These are phyloP conservation scores for Calephelis perditalis DNA, from an alignment of 2,888 invertebrate species.

Conservation along the genomic window DNA sequence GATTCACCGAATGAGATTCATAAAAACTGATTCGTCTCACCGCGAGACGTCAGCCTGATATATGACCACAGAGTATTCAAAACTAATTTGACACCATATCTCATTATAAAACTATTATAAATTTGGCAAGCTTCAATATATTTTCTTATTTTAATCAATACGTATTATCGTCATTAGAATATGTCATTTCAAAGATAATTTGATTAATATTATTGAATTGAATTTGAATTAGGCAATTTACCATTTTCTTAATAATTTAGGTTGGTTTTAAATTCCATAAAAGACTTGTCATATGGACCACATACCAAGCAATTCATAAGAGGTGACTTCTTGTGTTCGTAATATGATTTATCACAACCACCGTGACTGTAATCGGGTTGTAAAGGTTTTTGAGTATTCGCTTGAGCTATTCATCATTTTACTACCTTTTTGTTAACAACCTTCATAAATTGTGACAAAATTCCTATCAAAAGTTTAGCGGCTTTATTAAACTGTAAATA, in stretches of 20 bases:
- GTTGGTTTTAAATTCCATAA: no score
- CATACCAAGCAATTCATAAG: no score
- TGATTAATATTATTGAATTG: conserved; percentile 8
- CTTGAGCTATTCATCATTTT: no score
- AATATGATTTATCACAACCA: no score
- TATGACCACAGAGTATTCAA: conserved; percentile 61
- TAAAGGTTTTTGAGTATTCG: no score
- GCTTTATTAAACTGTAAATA: no score
- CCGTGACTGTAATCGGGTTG: no score
- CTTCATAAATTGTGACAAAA: no score
- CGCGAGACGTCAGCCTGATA: conserved; percentile 56
- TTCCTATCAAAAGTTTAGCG: no score
- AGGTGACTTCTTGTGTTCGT: no score
- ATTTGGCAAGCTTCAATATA: conserved; percentile 66
- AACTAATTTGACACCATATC: conserved; percentile 44
- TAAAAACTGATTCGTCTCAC: conserved; percentile 56
- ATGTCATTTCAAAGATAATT: conserved; percentile 12
- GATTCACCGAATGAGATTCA: conserved; percentile 15
- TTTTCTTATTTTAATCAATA: conserved; percentile 21
- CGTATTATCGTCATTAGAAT: conserved; percentile 4
- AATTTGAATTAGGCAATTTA: neutral
- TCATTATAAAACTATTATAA: conserved; percentile 68
- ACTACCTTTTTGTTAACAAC: no score
- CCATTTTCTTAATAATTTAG: neutral
- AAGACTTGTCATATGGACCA: no score